Evolutionary conservation across 1,140 invertebrate species (phyloP), one percentile per base, ranked within the genome.

Genomic region (Tribolium castaneum): DNA sequence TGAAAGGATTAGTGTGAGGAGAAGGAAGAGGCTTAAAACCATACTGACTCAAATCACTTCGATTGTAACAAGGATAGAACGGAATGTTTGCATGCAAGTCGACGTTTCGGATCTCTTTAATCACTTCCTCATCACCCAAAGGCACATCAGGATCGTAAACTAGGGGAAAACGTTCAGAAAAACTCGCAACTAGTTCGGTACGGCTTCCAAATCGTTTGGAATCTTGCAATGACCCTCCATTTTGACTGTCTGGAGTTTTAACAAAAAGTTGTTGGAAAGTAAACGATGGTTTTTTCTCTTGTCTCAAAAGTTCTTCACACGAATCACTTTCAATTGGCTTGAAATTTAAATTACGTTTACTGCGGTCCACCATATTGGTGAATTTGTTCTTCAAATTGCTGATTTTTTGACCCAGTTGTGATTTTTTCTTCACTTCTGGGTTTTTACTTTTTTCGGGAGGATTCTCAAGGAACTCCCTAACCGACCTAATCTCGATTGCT

Each of bases 401-500:
- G 4, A 82, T 77, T 34, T 78, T 82, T 74, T 81, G 71, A 30
- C 75, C 59, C 0, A 83, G 54, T 22, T 70, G 70, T 12, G 77
- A 77, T 6, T 76, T 70, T 51, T 76, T 51, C n/a, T 70, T 51
- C 35, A 13, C 12, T 72, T 76, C 59, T 4, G 50, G 10, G 9
- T 16, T 71, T 59, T 59, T 75, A 5, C 16, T 9, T 22, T 76
- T 75, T 54, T 52, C 39, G 1, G 59, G 30, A 9, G 75, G 62
- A n/a, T 77, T 75, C 59, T 88, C 86, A 49, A 88, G 77, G 85
- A 89, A 89, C 76, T 89, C 88, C 54, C 86, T 80, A 39, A 89
- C 86, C 39, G 88, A 89, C 74, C 88, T 83, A 56, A 90, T 89
- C 83, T 90, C 89, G 50, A 90, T 88, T 70, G 86, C 87, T 79